Conservation (phyloP, 2,797 vertebrate species). For the Sebastes cheni region DNA sequence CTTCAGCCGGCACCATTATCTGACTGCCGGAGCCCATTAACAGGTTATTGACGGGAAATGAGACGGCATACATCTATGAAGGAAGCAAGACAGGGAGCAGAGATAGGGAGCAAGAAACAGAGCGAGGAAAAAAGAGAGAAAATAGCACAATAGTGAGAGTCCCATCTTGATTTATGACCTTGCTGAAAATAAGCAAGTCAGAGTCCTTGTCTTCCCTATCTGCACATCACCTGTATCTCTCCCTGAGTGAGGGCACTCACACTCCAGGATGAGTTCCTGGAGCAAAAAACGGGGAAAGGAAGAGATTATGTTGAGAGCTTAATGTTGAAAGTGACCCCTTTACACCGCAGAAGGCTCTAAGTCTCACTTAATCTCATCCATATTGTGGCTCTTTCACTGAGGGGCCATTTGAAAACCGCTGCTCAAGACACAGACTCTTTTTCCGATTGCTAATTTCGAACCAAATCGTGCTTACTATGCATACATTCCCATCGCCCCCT, state of each 20-base stretch:
- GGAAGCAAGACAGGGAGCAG: constrained; percentile 31
- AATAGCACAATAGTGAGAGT: constrained; percentile 19
- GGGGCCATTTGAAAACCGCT: constrained; percentile 21
- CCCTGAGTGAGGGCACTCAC: constrained; percentile 38
- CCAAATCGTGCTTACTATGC: constrained; percentile 10
- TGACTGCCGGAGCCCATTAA: constrained; percentile 75
- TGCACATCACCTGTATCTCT: constrained; percentile 55
- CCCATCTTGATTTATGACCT: constrained; percentile 61
- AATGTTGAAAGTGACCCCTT: constrained; percentile 63
- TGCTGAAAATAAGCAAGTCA: constrained; percentile 60
- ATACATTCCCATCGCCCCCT: background rate
- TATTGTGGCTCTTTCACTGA: constrained; percentile 32
- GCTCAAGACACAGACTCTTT: constrained; percentile 16
- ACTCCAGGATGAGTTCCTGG: constrained; percentile 49
- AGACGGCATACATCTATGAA: constrained; percentile 66
- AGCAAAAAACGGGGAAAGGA: constrained; percentile 48
- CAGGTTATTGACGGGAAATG: constrained; percentile 79
- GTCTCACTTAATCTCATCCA: constrained; percentile 39
- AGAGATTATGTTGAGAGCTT: constrained; percentile 60
- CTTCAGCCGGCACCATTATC: constrained; percentile 66
- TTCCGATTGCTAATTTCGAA: constrained; percentile 27
- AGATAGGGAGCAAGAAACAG: constrained; percentile 18
- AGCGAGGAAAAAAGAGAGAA: background rate
- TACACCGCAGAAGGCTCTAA: constrained; percentile 25
- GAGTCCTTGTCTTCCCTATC: constrained; percentile 53